Percentiles rank a stretch among this genome's conserved stretches.
Evolutionary conservation across 2,113 vertebrate species (phyloP).

Genomic region (Mastomys coucha): DNA sequence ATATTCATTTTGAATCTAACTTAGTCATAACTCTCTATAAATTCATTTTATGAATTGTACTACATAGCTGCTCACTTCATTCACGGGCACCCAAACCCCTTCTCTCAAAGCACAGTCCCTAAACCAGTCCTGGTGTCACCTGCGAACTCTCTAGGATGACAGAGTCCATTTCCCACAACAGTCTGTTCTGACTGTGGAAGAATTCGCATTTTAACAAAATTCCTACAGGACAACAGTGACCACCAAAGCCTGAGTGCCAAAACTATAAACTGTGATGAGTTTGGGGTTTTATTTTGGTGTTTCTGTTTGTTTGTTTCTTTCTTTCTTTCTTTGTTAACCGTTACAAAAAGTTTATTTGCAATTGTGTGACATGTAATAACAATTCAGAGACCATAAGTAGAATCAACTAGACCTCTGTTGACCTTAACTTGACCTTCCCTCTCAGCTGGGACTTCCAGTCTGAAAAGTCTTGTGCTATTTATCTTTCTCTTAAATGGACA

Average conservation of each 20-base stretch:
- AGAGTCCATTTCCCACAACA: background rate
- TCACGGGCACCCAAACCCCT: background rate
- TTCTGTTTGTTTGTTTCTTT: background rate
- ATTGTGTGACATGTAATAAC: constrained; percentile 3
- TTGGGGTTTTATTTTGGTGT: background rate
- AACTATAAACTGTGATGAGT: background rate
- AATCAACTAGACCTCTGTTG: background rate
- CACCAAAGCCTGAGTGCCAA: background rate
- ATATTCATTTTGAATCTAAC: constrained; percentile 65
- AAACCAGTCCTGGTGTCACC: background rate
- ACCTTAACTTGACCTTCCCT: background rate
- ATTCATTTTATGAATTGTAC: constrained; percentile 63
- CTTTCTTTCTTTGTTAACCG: background rate
- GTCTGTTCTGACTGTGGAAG: background rate
- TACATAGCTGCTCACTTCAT: constrained; percentile 31
- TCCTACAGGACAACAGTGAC: background rate
- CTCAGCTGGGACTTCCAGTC: constrained; percentile 23
- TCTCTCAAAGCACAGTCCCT: background rate
- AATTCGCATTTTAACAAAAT: background rate
- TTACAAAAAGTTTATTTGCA: constrained; percentile 53
- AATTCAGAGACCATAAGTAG: constrained; percentile 50
- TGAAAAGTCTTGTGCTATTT: background rate
- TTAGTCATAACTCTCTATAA: constrained; percentile 40
- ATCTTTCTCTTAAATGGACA: constrained; percentile 30
- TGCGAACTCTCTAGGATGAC: background rate